phyloP scores from a whole-genome alignment of 2,797 vertebrate species.

The Morelia viridis region DNA sequence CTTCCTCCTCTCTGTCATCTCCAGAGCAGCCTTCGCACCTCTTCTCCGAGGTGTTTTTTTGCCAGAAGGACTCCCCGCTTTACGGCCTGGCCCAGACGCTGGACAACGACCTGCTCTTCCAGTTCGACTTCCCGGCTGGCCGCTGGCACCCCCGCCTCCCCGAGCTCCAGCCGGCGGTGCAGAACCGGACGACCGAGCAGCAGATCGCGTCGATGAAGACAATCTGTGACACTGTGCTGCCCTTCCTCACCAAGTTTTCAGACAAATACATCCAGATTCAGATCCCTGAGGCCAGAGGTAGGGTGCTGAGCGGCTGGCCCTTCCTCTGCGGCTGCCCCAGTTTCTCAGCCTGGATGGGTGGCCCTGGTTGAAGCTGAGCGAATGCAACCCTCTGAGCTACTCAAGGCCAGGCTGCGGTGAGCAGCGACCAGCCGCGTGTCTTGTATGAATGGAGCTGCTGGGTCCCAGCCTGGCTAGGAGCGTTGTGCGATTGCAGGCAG shows the following conservation, averaged over 20 bases:
- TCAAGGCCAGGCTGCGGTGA: no score
- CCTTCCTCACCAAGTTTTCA: accelerated
- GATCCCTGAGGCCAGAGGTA: slow-evolving; percentile 59
- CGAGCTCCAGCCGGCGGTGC: slow-evolving; percentile 55
- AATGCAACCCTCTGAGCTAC: no score
- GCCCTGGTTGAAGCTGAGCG: no score
- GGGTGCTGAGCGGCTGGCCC: no score
- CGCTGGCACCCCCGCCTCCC: slow-evolving; percentile 51
- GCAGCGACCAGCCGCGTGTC: no score
- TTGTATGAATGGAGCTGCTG: no score
- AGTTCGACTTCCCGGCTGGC: slow-evolving; percentile 53
- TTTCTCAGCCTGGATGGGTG: no score
- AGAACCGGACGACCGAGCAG: background rate
- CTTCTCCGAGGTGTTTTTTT: slow-evolving; percentile 48
- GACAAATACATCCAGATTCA: accelerated
- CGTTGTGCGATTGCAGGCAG: no score
- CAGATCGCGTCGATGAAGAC: background rate
- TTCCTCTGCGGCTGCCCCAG: no score
- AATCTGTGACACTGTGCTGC: background rate
- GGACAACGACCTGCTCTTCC: slow-evolving; percentile 61
- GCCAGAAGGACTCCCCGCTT: slow-evolving; percentile 39
- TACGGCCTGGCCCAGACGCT: slow-evolving; percentile 53
- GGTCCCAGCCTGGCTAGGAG: no score
- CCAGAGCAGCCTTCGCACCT: slow-evolving; percentile 76
- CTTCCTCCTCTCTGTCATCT: slow-evolving; percentile 45